phyloP scores from a whole-genome alignment of 2,888 invertebrate species.

The Platerodrilus igneus region DNA sequence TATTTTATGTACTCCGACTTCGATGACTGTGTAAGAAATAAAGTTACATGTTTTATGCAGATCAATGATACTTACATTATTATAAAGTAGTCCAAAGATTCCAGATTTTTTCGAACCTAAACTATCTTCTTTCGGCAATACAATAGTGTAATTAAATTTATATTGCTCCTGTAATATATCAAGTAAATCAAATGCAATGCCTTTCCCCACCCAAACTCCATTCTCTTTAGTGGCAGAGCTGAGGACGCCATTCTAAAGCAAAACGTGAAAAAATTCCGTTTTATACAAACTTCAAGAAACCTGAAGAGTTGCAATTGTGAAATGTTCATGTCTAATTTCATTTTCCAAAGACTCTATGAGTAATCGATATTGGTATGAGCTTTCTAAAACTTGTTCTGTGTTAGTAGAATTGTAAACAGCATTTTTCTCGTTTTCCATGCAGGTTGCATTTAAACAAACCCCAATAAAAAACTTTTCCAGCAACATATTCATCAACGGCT shows the following conservation, averaged over 20 bases:
- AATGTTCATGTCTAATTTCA: conserved; percentile 29
- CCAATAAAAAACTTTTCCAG: conserved; percentile 26
- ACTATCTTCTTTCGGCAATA: conserved; percentile 58
- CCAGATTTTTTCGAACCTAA: conserved; percentile 58
- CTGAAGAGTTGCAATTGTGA: conserved; percentile 28
- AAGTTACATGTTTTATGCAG: too few species aligned
- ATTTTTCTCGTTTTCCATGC: conserved; percentile 10
- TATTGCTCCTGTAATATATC: conserved; percentile 63
- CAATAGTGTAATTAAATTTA: conserved; percentile 69
- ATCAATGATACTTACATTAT: conserved; percentile 48
- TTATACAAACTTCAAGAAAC: conserved; percentile 8
- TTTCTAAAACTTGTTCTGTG: neutral
- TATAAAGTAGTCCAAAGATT: conserved; percentile 59
- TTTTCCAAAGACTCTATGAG: conserved; percentile 17
- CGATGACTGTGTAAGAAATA: too few species aligned
- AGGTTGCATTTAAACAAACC: conserved; percentile 29
- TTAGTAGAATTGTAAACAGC: too few species aligned
- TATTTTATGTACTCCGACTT: too few species aligned
- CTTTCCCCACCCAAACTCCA: conserved; percentile 57
- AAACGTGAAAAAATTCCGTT: neutral
- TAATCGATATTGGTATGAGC: neutral
- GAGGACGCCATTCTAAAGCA: conserved; percentile 57
- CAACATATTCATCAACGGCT: too few species aligned
- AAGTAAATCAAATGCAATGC: conserved; percentile 70
- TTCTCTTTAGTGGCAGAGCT: conserved; percentile 54